phyloP scores from a whole-genome alignment of 2,888 invertebrate genomes.

The Ophion ventricosus region DNA sequence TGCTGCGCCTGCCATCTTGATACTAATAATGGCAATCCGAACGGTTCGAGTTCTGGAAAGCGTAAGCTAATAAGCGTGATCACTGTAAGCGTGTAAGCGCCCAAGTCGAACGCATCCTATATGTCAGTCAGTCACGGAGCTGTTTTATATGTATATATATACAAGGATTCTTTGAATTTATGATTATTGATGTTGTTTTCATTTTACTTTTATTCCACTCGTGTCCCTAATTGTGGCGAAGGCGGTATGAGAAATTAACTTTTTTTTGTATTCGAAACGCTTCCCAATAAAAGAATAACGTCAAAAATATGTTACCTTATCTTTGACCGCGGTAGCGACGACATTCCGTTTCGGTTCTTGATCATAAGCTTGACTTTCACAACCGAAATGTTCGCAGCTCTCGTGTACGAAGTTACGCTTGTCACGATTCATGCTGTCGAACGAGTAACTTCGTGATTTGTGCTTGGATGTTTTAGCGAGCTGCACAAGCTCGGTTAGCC shows the following conservation, averaged over 20 bases:
- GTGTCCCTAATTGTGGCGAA: neutral
- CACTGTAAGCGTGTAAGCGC: too few relatives aligned
- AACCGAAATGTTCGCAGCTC: conserved; percentile 96
- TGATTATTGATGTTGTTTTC: neutral
- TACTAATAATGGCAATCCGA: too few relatives aligned
- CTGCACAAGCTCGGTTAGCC: conserved; percentile 93
- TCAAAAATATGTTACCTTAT: conserved; percentile 85
- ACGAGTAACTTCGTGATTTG: conserved; percentile 92
- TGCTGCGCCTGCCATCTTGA: too few relatives aligned
- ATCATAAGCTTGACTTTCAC: conserved; percentile 97
- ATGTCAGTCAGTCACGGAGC: too few relatives aligned
- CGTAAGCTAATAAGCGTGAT: too few relatives aligned
- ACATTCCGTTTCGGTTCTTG: conserved; percentile 97
- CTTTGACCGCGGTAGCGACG: conserved; percentile 94
- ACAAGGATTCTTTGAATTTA: neutral
- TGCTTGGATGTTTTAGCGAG: conserved; percentile 94
- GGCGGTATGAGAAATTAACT: neutral
- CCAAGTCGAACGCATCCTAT: too few relatives aligned
- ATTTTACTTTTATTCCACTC: conserved; percentile 24
- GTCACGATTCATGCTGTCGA: conserved; percentile 96
- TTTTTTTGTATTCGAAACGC: neutral
- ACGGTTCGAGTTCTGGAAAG: too few relatives aligned
- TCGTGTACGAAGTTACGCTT: conserved; percentile 97
- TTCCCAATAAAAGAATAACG: neutral
- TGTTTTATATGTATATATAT: too few relatives aligned